Base-by-base conservation (phyloP, 2,113 vertebrate genomes). In the Gymnarchus niloticus region DNA sequence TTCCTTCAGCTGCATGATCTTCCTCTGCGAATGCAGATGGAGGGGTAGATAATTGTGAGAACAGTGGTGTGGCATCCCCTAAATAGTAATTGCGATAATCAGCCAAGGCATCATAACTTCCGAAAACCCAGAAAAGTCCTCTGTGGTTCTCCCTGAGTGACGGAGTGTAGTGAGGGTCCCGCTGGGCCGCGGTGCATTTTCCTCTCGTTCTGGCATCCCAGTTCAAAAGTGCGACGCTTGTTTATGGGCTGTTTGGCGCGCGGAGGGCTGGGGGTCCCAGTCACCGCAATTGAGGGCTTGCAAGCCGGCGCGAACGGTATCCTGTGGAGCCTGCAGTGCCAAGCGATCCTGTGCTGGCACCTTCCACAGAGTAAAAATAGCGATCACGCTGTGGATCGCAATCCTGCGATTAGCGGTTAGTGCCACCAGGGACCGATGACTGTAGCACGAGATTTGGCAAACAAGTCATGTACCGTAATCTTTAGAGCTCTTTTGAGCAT, bases 301-400 rank as follows among this genome's bases (percentile, higher is more conserved):
- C n/a, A n/a, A n/a, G n/a, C n/a, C 5, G 4, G 12, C 17, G 33
- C 19, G 33, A 17, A 3, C 28, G 41, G 19, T 41, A 73, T 73
- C 65, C 65, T 73, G 65, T 17, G 41, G 65, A 41, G 65, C 33
- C 65, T 73, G 33, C 28, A 19, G 41, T 37, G 12, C 33, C 0
- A 17, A 73, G 65, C 37, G 28, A 33, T 33, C 14, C 65, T 73
- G 65, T 73, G 41, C 65, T 73, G 28, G 2, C 17, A 6, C 14
- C 33, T 33, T n/a, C n/a, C n/a, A n/a, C n/a, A n/a, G n/a, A n/a
- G n/a, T 73, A 73, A 73, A 73, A 41, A 73, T 73, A 73, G 65
- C 65, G 41, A 19, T 73, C 41, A 37, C 33, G 33, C 33, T 41
- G 65, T 73, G 65, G 65, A 33, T 73, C 65, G 5, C 12, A 17